A percentile compares a stretch with the other conserved stretches of the same genome.
phyloP scores from a whole-genome alignment of 2,113 vertebrate species.

The Orcinus orca region DNA sequence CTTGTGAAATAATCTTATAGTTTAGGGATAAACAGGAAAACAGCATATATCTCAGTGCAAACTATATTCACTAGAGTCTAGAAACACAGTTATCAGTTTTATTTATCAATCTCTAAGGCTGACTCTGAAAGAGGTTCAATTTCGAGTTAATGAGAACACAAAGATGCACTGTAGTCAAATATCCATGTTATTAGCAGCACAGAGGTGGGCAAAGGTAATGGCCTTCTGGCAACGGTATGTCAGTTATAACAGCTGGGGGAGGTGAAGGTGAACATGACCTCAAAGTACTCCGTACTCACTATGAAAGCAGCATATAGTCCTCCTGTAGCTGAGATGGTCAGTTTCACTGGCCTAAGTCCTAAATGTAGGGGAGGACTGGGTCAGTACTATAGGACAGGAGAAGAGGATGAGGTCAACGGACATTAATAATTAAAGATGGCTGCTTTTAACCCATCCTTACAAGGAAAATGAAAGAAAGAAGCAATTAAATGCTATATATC shows the following conservation, averaged over 20 bases:
- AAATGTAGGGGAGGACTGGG: not conserved
- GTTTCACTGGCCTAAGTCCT: not conserved
- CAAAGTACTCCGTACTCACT: not conserved
- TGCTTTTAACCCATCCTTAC: not conserved
- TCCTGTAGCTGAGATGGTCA: not conserved
- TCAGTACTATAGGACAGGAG: not conserved
- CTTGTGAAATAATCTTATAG: not conserved
- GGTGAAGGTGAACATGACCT: not conserved
- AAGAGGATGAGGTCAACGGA: not conserved
- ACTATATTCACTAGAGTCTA: not conserved
- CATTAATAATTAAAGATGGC: slow-evolving; percentile 5
- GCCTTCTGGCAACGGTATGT: not conserved
- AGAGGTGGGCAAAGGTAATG: rapidly evolving
- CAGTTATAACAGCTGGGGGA: not conserved
- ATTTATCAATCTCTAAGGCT: not conserved
- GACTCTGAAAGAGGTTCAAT: not conserved
- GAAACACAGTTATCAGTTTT: slow-evolving; percentile 29
- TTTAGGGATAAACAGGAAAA: not conserved
- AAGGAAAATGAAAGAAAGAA: not conserved
- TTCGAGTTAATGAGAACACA: not conserved
- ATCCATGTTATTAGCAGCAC: not conserved
- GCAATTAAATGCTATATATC: not conserved
- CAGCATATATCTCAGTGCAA: not conserved
- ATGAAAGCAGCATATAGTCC: not conserved
- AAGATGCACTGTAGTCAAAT: not conserved